Evolutionary conservation across 2,888 invertebrate species (phyloP).

Genomic region (Rhyacophila evoluta): DNA sequence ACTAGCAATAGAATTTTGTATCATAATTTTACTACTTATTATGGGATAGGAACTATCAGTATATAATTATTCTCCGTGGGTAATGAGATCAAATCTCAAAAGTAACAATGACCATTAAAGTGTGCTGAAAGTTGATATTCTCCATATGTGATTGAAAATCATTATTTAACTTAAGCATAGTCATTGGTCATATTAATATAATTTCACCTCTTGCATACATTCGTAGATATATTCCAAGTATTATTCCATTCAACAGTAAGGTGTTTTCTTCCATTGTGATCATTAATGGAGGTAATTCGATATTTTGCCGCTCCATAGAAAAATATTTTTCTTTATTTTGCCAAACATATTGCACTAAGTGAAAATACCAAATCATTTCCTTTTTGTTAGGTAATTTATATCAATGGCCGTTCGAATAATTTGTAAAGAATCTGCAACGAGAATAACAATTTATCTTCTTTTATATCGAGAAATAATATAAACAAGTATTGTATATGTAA

Average conservation of each 20-base stretch:
- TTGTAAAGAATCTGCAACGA: background rate
- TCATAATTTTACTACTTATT: no score
- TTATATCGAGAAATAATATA: background rate
- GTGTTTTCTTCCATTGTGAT: constrained; percentile 5
- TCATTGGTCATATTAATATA: no score
- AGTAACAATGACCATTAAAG: no score
- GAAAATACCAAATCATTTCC: background rate
- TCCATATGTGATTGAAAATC: no score
- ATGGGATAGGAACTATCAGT: no score
- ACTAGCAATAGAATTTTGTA: no score
- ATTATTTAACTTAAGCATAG: no score
- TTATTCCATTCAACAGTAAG: background rate
- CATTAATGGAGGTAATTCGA: background rate
- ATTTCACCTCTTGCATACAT: no score
- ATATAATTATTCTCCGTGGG: no score
- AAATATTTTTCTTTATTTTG: background rate
- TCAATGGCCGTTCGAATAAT: background rate
- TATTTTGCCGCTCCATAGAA: background rate
- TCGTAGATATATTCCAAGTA: background rate
- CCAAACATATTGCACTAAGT: background rate
- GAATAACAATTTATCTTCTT: background rate
- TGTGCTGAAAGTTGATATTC: no score
- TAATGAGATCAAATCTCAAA: no score
- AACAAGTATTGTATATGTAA: no score
- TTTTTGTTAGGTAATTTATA: background rate